Conservation (phyloP, 2,113 vertebrate species). For the Vulpes ferrilata region DNA sequence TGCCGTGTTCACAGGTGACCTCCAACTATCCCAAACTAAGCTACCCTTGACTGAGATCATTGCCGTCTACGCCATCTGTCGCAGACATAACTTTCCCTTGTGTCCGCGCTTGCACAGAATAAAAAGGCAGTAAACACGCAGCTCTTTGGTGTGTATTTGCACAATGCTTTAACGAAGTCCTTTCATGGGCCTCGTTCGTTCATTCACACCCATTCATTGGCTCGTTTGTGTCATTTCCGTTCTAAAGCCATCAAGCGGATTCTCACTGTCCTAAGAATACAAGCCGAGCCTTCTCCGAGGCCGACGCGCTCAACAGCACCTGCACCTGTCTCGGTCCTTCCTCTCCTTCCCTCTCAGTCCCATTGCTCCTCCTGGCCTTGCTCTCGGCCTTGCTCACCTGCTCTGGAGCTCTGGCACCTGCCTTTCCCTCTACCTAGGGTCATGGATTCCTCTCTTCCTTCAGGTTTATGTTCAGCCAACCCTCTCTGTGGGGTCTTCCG, state of each 20-base stretch:
- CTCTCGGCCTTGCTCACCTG: neutral
- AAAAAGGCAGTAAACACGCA: neutral
- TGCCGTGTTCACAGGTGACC: neutral
- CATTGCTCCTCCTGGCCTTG: rapidly evolving
- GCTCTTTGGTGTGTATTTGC: neutral
- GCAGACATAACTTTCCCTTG: neutral
- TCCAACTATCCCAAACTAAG: neutral
- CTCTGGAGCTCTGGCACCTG: neutral
- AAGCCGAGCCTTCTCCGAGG: neutral
- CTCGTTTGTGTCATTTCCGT: neutral
- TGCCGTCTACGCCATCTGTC: neutral
- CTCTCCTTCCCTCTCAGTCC: neutral
- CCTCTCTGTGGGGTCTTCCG: neutral
- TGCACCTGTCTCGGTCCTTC: rapidly evolving
- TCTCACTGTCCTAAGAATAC: neutral
- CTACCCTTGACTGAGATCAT: neutral
- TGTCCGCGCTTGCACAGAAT: neutral
- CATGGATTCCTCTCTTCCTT: neutral
- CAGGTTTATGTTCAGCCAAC: neutral
- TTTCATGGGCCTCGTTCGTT: neutral
- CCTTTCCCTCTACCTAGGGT: neutral
- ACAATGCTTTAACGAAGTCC: neutral
- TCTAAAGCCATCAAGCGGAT: neutral
- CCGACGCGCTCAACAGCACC: rapidly evolving
- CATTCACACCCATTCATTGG: neutral